These are phyloP conservation scores for Colistium nudipinnis DNA, from an alignment of 2,113 vertebrate genomes.

Conservation along the genomic window DNA sequence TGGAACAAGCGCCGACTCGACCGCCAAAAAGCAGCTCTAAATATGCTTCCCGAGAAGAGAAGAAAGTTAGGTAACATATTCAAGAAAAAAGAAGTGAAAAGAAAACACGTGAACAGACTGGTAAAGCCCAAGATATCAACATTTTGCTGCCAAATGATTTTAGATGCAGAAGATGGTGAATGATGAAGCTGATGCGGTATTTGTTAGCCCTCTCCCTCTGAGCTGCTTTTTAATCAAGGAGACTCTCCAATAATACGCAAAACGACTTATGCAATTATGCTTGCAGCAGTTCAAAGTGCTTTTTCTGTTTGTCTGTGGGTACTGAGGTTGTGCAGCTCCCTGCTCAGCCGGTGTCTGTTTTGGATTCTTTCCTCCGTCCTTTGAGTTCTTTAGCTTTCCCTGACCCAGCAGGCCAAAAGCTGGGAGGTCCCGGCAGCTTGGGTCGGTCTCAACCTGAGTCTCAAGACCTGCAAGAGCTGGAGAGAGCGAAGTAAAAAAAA, in stretches of 20 bases:
- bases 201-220: background rate
- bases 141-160: background rate
- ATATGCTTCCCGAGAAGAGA: background rate
- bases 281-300: background rate
- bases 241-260: background rate
- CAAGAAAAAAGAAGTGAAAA: background rate
- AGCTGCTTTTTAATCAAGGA: background rate
- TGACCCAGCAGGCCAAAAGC: slow-evolving; percentile 11
- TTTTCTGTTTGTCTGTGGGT: background rate
- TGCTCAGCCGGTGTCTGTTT: slow-evolving; percentile 5
- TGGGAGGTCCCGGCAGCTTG: slow-evolving; percentile 24
- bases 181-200: background rate
- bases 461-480: slow-evolving; percentile 8
- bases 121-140: background rate
- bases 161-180: background rate
- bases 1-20: background rate
- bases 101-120: background rate
- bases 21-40: background rate
- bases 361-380: slow-evolving; percentile 8
- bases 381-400: slow-evolving; percentile 41
- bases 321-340: background rate
- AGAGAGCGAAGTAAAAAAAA: background rate
- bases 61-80: background rate
- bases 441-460: slow-evolving; percentile 19
- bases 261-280: background rate